Percentiles rank a stretch among this genome's conserved stretches.
Evolutionary conservation across 2,797 vertebrate genomes (phyloP).

Genomic region (Otolemur crassicaudatus): DNA sequence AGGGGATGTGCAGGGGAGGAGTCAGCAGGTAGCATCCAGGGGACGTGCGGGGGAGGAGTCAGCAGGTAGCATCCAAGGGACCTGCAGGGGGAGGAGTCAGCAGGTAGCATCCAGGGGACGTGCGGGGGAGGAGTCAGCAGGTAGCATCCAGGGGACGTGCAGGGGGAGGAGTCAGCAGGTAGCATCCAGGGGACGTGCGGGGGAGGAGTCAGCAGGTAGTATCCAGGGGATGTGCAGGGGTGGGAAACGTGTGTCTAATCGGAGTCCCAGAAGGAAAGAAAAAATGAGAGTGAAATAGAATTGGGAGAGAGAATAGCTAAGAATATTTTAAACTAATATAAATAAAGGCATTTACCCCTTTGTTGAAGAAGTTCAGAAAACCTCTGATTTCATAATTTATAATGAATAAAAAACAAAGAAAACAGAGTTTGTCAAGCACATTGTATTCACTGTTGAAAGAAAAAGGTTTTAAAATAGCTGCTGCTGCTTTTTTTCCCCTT

Average conservation of each 20-base stretch:
- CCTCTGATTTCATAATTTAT: background rate
- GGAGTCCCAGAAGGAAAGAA: background rate
- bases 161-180: background rate
- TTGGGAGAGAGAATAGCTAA: background rate
- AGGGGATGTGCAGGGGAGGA: background rate
- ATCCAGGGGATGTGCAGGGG: background rate
- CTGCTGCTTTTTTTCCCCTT: no score
- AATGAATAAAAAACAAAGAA: background rate
- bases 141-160: fast-evolving
- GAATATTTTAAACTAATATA: background rate
- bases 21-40: fast-evolving
- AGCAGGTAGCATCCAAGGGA: fast-evolving
- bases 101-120: fast-evolving
- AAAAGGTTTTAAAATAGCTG: background rate
- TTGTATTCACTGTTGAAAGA: background rate
- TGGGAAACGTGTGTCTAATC: background rate
- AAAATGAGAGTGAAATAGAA: background rate
- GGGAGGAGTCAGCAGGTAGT: background rate
- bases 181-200: background rate
- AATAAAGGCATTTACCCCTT: background rate
- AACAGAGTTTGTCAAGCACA: background rate
- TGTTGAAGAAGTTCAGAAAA: background rate
- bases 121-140: background rate
- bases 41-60: background rate
- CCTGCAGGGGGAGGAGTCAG: background rate